Evolutionary conservation across 1,140 invertebrate species (phyloP).

Genomic region (Hyphantria cunea): DNA sequence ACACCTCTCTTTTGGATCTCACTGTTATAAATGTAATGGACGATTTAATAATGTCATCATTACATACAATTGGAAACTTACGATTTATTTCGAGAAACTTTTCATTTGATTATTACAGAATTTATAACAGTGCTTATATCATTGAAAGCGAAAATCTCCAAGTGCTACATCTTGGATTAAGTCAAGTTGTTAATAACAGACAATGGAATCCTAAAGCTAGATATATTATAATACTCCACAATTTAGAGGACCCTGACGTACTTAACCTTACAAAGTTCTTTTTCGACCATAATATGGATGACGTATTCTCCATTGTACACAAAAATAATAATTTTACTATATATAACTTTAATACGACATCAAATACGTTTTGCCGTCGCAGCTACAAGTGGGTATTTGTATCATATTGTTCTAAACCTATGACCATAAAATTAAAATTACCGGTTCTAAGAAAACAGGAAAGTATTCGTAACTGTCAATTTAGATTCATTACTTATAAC

Average conservation of each 20-base stretch:
- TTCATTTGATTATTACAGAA: conserved; percentile 10
- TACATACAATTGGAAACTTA: conserved; percentile 12
- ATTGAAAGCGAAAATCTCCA: conserved; percentile 23
- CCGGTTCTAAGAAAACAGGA: conserved; percentile 1
- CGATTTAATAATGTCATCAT: conserved; percentile 3
- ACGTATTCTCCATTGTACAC: background rate
- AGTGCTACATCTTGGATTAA: conserved; percentile 24
- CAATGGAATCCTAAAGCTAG: conserved; percentile 41
- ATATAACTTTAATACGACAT: conserved; percentile 2
- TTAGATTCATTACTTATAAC: conserved; percentile 8
- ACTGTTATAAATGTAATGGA: background rate
- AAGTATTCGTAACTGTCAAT: conserved; percentile 28
- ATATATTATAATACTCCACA: conserved; percentile 35
- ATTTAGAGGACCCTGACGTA: background rate
- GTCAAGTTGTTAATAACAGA: conserved; percentile 19
- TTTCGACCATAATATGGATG: conserved; percentile 4
- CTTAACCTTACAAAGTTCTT: background rate
- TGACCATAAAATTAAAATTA: background rate
- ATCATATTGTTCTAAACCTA: conserved; percentile 1
- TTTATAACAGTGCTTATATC: conserved; percentile 30
- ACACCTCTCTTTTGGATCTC: background rate
- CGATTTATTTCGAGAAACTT: conserved; percentile 31
- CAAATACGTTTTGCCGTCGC: background rate
- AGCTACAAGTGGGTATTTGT: background rate
- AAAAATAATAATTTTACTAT: background rate